phyloP scores from a whole-genome alignment of 2,113 vertebrate species.

The Spheniscus mendiculus region DNA sequence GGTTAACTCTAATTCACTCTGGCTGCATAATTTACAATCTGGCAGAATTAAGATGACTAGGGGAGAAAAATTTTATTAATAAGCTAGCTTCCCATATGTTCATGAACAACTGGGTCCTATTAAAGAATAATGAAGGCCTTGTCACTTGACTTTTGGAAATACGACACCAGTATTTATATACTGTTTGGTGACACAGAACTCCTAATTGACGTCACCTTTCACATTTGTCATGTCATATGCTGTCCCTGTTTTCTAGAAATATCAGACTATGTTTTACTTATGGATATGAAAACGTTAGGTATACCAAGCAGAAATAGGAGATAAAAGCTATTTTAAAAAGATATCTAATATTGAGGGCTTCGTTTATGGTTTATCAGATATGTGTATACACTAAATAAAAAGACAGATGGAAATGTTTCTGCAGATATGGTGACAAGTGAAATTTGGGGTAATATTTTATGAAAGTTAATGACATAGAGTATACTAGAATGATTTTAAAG shows the following conservation, averaged over 20 bases:
- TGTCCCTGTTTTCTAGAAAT: neutral
- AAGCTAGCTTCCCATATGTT: slow-evolving; percentile 39
- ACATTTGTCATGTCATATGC: neutral
- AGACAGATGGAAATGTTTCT: neutral
- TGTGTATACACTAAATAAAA: neutral
- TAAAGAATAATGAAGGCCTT: slow-evolving; percentile 69
- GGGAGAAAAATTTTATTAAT: slow-evolving; percentile 55
- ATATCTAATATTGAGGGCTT: neutral
- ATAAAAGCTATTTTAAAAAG: neutral
- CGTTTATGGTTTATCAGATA: neutral
- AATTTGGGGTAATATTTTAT: neutral
- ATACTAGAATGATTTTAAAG: neutral
- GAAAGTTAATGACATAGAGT: neutral
- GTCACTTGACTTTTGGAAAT: slow-evolving; percentile 53
- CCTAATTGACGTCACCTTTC: neutral
- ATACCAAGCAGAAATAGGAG: neutral
- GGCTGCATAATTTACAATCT: slow-evolving; percentile 28
- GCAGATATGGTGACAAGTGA: neutral
- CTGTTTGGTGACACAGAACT: slow-evolving; percentile 16
- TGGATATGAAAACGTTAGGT: neutral
- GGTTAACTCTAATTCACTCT: neutral
- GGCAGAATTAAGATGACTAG: neutral
- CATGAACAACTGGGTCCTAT: slow-evolving; percentile 50
- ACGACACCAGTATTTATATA: slow-evolving; percentile 56
- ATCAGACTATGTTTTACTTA: neutral